Base-by-base conservation (phyloP, 1,140 invertebrate species). In the Zaprionus capensis region DNA sequence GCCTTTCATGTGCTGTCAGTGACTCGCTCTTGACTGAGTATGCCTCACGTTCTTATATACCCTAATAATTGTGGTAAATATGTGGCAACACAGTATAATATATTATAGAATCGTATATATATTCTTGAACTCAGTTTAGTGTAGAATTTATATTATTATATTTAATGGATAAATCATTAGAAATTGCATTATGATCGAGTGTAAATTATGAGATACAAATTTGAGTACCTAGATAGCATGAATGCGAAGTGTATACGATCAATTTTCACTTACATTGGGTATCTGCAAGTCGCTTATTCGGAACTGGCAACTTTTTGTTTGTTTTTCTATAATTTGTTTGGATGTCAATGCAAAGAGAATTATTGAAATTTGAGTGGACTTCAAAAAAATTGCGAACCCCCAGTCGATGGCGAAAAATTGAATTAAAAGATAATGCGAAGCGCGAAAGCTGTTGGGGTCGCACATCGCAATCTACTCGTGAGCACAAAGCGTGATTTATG, bases 331-430 rank as follows among this genome's bases (percentile, higher is more conserved):
- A 87, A 88, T 83, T 88, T 86, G 77, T 82, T 80, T 68, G 82
- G 59, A 65, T 77, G 69, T 83, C 85, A 75, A 77, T 86, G 80
- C 56, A 75, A 72, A 78, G 61, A 71, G 78, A 90, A 88, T 88
- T 90, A 88, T 88, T 88, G 85, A 88, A 88, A 88, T 88, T 81
- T 82, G 81, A 88, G 85, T 90, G 85, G 85, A 88, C 85, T 88
- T 88, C 78, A 90, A 88, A 85, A 80, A 55, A 46, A 57, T 7
- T 46, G n/a, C 62, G 64, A 53, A 62, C 51, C 41, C 36, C 22
- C 58, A 78, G 65, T 73, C 71, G 79, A 76, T 79, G 76, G 68
- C 78, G 64, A 67, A 76, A 88, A 88, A 88, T 91, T 81, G 81
- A 90, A 90, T 88, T 90, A 85, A 82, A 83, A 88, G 81, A 87